Base-by-base conservation (phyloP, 2,888 invertebrate species). In the Podabrus alpinus region DNA sequence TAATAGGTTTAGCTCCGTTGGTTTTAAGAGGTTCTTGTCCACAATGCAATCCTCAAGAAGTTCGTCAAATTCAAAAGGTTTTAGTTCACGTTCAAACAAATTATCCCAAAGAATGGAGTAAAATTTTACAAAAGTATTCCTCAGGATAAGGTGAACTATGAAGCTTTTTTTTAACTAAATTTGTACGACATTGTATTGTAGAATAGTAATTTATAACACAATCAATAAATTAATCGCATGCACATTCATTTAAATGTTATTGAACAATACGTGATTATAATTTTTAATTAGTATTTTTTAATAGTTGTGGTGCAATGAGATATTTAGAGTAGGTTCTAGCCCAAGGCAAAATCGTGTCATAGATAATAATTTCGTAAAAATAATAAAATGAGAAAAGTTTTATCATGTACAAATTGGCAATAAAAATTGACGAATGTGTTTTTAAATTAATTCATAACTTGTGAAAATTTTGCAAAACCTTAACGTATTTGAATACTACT, bases 51-150 rank as follows among this genome's bases (percentile, higher is more conserved):
- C 90, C 92, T 3, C 90, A 91, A 82, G 94, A 94, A 85, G 91
- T 90, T 69, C 90, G 90, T 80, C 94, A 94, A 87, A 93, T 94
- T 81, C 92, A 93, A 84, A 91, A 92, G 84, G 94, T 94, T 25
- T 88, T 94, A 11, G 90, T 92, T 15, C 92, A 93, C 86, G 92
- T 94, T 71, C 94, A 94, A 84, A 89, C 92, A 81, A 91, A 92
- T 86, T 94, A 91, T 84, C 94, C 94, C 7, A 92, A 92, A 82
- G 94, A 94, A 85, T 94, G 94, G 94, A 89, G 91, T 71, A 93
- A 92, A 87, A 90, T 94, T 79, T 89, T 94, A 16, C 91, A 92
- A 83, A 92, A 92, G 81, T 93, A 93, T 83, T 89, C 92, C 5
- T 76, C 77, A 29, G 76, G 74, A 59, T 76, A 70, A 72, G n/a